Evolutionary conservation across 64 coral and sea anemone genomes (phyloP), one percentile per base, ranked within the genome.

Genomic region (Porites lutea): DNA sequence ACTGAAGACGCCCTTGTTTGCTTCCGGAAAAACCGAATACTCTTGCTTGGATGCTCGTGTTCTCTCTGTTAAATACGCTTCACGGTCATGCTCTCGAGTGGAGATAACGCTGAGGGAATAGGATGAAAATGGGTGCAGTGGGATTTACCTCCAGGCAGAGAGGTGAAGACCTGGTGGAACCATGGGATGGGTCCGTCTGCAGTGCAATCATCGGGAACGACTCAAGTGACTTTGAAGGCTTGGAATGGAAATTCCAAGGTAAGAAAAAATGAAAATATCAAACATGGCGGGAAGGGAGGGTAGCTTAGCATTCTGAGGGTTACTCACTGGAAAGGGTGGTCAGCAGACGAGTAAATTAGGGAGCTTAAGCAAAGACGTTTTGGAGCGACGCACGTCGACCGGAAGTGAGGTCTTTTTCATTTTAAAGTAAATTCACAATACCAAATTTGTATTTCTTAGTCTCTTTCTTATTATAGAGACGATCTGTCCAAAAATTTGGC

Each of bases 61-160:
- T 46, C 55, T 92, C 16, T 79, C 80, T 60, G 57, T 59, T 10
- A 72, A 86, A 37, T 79, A 92, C 46, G 80, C 90, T 13, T 75
- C 80, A 59, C 71, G 10, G 72, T 92, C 23, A 92, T 92, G 80
- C 21, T 92, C 15, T 61, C 90, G 11, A 77, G 90, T 83, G 90
- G 80, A 48, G 90, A 92, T 9, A 85, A 85, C n/a, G 8, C 79
- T 50, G 46, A 60, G 7, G 92, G 83, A 21, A 78, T 93, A 21
- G 92, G 92, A 60, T 73, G 11, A 13, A 93, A 93, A 60, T 93
- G 92, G 92, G 86, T 93, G 43, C 85, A 79, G 18, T 93, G 92
- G 92, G 11, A 87, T 14, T 78, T 93, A 37, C 90, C 90, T 16
- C 59, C 82, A n/a, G 79, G 71, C 22, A 86, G 91, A 51, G 82